These are phyloP conservation scores for Eulemur mongoz DNA, from an alignment of 2,797 vertebrate species.

Conservation along the genomic window DNA sequence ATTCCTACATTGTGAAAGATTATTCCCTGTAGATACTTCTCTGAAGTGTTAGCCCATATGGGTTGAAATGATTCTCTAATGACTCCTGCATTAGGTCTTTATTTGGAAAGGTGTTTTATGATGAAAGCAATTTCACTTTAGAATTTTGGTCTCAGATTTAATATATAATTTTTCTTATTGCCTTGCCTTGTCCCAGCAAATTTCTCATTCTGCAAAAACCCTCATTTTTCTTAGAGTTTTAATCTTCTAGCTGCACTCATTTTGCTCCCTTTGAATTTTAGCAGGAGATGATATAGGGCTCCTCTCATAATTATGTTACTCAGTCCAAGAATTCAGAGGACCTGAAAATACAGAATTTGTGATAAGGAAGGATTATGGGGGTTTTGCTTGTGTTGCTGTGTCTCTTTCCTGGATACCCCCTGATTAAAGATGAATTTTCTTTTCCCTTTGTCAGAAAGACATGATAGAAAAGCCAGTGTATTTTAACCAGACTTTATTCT, in stretches of 20 bases:
- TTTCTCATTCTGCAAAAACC: conserved; percentile 42
- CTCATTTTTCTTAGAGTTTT: conserved; percentile 19
- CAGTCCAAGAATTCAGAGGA: neutral
- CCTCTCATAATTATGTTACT: neutral
- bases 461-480: neutral
- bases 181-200: neutral
- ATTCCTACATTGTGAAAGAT: conserved; percentile 22
- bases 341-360: neutral
- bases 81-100: conserved; percentile 40
- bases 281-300: neutral
- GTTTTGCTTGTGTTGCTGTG: neutral
- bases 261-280: conserved; percentile 29
- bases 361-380: neutral
- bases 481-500: neutral
- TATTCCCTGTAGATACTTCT: conserved; percentile 2
- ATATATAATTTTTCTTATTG: neutral
- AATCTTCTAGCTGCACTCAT: neutral
- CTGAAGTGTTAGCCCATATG: conserved; percentile 35
- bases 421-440: neutral
- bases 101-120: conserved; percentile 47
- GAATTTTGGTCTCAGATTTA: conserved; percentile 55
- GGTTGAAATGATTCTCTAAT: conserved; percentile 17
- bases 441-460: conserved; percentile 9
- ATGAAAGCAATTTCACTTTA: conserved; percentile 38
- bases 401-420: neutral